Evolutionary conservation across 1,140 invertebrate species (phyloP).

Genomic region (Pseudomyrmex flavicornis): DNA sequence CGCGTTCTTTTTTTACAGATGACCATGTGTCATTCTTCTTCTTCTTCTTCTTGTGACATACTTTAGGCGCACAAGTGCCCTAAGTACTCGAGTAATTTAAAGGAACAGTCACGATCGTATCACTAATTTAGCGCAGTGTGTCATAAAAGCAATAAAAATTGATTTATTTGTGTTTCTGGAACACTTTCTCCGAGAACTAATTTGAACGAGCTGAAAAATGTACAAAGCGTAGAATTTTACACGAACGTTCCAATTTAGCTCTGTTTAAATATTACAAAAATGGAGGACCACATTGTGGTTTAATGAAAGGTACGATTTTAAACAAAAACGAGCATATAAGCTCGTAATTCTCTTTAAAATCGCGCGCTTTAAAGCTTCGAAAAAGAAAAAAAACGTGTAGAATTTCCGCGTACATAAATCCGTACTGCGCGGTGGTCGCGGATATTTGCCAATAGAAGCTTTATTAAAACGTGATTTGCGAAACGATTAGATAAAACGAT

Average conservation of each 20-base stretch:
- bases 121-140: neutral
- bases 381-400: neutral
- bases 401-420: neutral
- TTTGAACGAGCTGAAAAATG: neutral
- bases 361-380: neutral
- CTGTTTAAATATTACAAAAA: neutral
- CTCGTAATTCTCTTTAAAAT: too few relatives aligned
- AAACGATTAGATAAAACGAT: constrained; percentile 5
- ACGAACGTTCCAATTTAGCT: too few relatives aligned
- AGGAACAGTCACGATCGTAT: neutral
- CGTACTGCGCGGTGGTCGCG: neutral
- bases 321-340: too few relatives aligned
- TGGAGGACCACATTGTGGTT: neutral
- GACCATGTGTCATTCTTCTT: constrained; percentile 31
- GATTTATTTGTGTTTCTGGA: constrained; percentile 2
- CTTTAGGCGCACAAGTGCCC: neutral
- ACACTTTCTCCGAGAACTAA: neutral
- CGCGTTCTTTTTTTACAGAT: constrained; percentile 28
- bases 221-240: neutral
- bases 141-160: neutral
- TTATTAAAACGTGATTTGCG: constrained; percentile 26
- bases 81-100: constrained; percentile 31
- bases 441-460: neutral
- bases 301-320: too few relatives aligned
- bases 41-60: neutral